Conservation (phyloP, 2,888 invertebrate species). For the Hofmannophila pseudospretella region DNA sequence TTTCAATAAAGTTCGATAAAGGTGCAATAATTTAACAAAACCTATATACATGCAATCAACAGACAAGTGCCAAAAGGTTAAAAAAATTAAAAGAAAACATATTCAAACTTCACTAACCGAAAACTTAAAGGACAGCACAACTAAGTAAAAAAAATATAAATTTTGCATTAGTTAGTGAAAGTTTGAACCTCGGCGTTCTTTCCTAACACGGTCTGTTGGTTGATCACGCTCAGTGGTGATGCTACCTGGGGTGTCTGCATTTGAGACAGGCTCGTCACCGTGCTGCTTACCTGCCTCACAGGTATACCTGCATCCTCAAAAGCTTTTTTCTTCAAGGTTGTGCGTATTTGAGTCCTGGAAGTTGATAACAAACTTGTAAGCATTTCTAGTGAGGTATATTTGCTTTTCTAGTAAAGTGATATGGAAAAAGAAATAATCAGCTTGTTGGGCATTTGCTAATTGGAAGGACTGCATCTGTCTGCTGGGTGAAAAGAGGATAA, state of each 20-base stretch:
- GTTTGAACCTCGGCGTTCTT: constrained; percentile 28
- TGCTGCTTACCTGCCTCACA: constrained; percentile 80
- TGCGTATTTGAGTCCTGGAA: constrained; percentile 89
- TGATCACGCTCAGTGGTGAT: constrained; percentile 48
- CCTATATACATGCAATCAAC: no score
- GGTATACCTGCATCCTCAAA: constrained; percentile 92
- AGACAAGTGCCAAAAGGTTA: constrained; percentile 15
- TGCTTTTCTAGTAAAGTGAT: no score
- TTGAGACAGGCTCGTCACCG: constrained; percentile 54
- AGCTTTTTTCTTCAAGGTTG: constrained; percentile 90
- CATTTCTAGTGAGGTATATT: no score
- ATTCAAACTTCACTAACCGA: constrained; percentile 45
- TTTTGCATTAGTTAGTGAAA: background rate
- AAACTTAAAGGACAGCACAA: constrained; percentile 37
- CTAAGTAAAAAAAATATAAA: no score
- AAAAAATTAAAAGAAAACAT: constrained; percentile 23
- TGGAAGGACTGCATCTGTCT: no score
- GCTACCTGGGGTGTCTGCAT: constrained; percentile 49
- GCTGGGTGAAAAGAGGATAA: no score
- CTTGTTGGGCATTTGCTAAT: no score
- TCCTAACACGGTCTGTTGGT: constrained; percentile 61
- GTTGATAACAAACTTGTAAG: no score
- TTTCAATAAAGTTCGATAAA: no score
- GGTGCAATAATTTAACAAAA: no score
- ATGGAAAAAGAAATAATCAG: no score